Evolutionary conservation across 2,888 invertebrate genomes (phyloP).

Genomic region (Crematogaster levior): DNA sequence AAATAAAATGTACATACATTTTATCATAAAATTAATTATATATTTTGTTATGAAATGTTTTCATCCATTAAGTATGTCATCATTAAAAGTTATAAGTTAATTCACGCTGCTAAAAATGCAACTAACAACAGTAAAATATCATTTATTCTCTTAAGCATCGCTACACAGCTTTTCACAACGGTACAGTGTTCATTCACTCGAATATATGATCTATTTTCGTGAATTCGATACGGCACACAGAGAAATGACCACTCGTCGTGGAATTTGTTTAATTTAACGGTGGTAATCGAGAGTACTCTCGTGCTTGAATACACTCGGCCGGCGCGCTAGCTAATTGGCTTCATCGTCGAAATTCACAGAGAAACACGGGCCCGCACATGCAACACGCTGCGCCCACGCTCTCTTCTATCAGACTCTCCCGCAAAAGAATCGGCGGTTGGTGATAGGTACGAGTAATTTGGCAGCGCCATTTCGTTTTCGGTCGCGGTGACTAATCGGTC

Average conservation of each 20-base stretch:
- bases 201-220: constrained; percentile 33
- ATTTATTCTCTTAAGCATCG: constrained; percentile 25
- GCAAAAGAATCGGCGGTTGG: constrained; percentile 30
- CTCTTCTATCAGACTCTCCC: constrained; percentile 28
- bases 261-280: constrained; percentile 53
- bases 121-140: not conserved
- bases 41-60: constrained; percentile 8
- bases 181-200: constrained; percentile 34
- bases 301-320: constrained; percentile 46
- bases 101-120: not conserved
- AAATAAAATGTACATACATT: not conserved
- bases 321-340: constrained; percentile 58
- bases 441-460: constrained; percentile 60
- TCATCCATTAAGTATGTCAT: not conserved
- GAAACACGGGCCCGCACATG: constrained; percentile 30
- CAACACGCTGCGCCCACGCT: constrained; percentile 26
- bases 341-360: constrained; percentile 47
- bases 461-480: constrained; percentile 50
- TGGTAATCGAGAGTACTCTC: constrained; percentile 46
- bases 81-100: not conserved
- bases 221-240: not conserved
- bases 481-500: constrained; percentile 55
- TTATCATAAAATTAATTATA: no score
- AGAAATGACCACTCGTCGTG: constrained; percentile 45
- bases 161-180: not conserved